Evolutionary conservation across 2,888 invertebrate genomes (phyloP), one percentile per base, ranked within the genome.

Genomic region (Nymphalis c-album): DNA sequence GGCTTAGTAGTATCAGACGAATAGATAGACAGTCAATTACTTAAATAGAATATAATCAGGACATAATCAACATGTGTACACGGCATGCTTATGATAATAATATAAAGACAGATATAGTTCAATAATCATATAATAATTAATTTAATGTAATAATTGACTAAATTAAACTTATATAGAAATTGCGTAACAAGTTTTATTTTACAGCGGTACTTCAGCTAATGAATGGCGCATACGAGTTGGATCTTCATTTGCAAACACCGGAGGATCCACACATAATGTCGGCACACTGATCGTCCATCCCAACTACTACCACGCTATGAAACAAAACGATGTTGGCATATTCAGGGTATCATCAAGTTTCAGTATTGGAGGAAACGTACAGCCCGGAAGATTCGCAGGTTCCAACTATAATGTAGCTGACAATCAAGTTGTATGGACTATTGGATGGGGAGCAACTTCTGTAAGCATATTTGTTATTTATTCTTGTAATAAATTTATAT

Each of bases 301-400:
- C 0, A 67, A 61, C 8, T 83, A 77, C 70, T 75, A 76, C 60
- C 0, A 45, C 0, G 2, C 68, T 1, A 80, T 75, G 4, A 20
- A 73, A 0, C 78, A 85, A 68, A 79, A 76, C 50, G 85, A 87
- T 55, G 64, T 87, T 10, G 75, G 78, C 3, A 72, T 87, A n/a
- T 16, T 85, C 1, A 80, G 78, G 10, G 63, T 74, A 1, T 48
- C 76, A 2, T 55, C 72, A 6, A 59, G 22, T 7, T 76, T 78
- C 5, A 10, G n/a, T 7, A 76, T 71, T 26, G 73, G 57, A 10
- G 73, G 71, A 31, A 72, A 74, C 45, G 74, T 78, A 3, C 74
- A 74, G 17, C 63, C 81, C 0, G 84, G 73, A 17, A 68, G 67
- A 17, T 78, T 85, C 13, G 81, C 83, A 69, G 78, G 84, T 0